These are phyloP conservation scores for Protobothrops mucrosquamatus DNA, from an alignment of 2,113 vertebrate species.

Conservation along the genomic window DNA sequence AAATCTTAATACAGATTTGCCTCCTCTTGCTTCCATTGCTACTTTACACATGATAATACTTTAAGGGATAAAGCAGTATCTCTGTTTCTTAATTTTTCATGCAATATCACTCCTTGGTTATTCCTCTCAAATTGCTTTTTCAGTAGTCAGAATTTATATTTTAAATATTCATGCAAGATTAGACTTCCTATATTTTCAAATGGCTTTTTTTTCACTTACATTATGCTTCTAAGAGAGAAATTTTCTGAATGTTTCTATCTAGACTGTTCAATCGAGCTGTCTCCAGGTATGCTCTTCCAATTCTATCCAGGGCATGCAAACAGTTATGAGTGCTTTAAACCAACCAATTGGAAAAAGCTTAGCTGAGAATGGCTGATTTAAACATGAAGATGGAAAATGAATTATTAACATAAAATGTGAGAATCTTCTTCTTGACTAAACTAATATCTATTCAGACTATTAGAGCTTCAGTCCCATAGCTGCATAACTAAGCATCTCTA, in stretches of 20 bases:
- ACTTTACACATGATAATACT: neutral
- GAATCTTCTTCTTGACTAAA: neutral
- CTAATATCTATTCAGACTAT: neutral
- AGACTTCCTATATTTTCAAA: neutral
- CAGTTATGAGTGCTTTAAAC: neutral
- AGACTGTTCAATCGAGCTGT: neutral
- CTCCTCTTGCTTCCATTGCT: neutral
- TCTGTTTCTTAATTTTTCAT: neutral
- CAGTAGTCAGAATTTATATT: neutral
- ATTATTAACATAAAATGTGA: neutral
- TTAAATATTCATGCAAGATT: slow-evolving; percentile 6
- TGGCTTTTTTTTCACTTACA: neutral
- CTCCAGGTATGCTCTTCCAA: neutral
- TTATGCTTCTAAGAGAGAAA: neutral
- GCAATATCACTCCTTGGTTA: neutral
- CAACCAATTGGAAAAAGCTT: neutral
- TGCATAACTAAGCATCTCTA: neutral
- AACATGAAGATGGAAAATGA: neutral
- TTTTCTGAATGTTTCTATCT: neutral
- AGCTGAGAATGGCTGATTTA: neutral
- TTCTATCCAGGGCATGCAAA: neutral
- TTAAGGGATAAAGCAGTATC: neutral
- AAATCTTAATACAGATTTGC: neutral
- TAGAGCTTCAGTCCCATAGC: neutral
- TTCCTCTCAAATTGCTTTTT: neutral